Base-by-base conservation (phyloP, 2,888 invertebrate genomes). In the Lasioglossum morio region DNA sequence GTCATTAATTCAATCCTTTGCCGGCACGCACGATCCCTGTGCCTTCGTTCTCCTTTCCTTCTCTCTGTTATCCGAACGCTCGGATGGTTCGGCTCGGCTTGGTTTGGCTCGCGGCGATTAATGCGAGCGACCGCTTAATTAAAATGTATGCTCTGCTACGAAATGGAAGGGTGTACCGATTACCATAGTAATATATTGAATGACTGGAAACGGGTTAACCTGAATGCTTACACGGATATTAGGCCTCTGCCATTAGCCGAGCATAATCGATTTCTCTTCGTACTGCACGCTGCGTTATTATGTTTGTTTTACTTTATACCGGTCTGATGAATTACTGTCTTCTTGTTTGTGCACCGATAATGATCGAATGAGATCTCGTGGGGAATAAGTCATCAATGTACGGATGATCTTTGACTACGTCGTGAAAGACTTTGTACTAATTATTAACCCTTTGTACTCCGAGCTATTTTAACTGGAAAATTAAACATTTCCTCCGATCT, bases 1-100 rank as follows among this genome's bases (percentile, higher is more conserved):
- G 78, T 89, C 78, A 75, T 79, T 77, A 84, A 87, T 87, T 88
- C 82, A 86, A 89, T 87, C 82, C 85, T 87, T 82, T 85, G 70
- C 43, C 69, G 76, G 63, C 37, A 46, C 63, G 37, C 48, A 75
- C 43, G 75, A 79, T 57, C 60, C 27, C 14, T 60, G n/a, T 27
- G 60, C 12, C 63, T 14, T 14, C 30, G 5, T 19, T 34, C 60
- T 60, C 60, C 60, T 60, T 14, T 60, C 27, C 8, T 14, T 14
- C 19, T 34, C 30, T 66, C 66, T 19, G 23, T 53, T 53, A 53
- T 53, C 53, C 53, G 53, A 53, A 53, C 53, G 23, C 53, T 53
- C 1, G 53, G 8, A 53, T 23, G 23, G 48, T 23, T 53, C 23
- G 53, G 23, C 10, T 23, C 53, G 53, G 53, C 8, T 23, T 3